Evolutionary conservation across 2,888 invertebrate species (phyloP).

Genomic region (Craniophora ligustri): DNA sequence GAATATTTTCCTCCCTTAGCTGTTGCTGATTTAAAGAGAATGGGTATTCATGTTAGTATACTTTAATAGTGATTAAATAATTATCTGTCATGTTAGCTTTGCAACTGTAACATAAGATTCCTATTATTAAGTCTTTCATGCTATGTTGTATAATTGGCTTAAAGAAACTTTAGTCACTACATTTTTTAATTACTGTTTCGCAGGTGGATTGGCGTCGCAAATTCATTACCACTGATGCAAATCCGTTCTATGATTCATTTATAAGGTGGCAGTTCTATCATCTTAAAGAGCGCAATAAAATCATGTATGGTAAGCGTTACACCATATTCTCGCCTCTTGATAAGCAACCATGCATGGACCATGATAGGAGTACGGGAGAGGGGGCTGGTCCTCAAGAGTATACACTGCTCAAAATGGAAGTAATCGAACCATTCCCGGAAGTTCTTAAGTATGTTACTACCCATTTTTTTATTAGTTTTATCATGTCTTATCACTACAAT

Average conservation of each 20-base stretch:
- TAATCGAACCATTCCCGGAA: conserved; percentile 92
- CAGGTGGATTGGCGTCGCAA: conserved; percentile 99
- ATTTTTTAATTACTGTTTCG: conserved; percentile 7
- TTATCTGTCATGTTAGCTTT: too few species aligned
- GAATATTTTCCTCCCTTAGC: conserved; percentile 98
- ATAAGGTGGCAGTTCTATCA: conserved; percentile 98
- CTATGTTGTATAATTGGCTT: too few species aligned
- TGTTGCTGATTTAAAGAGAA: conserved; percentile 94
- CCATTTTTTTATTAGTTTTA: too few species aligned
- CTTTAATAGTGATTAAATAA: not conserved
- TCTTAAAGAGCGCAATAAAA: conserved; percentile 95
- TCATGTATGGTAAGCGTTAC: conserved; percentile 98
- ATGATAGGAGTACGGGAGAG: conserved; percentile 98
- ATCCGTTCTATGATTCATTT: conserved; percentile 99
- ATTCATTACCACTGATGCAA: conserved; percentile 99
- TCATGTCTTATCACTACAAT: too few species aligned
- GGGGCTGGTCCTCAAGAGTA: conserved; percentile 99
- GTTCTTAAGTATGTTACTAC: conserved; percentile 90
- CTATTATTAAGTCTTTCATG: too few species aligned
- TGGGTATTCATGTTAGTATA: conserved; percentile 95
- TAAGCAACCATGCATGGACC: conserved; percentile 99
- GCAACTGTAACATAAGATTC: too few species aligned
- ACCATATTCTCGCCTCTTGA: conserved; percentile 99
- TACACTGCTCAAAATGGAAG: conserved; percentile 97
- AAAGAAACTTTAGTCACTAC: not conserved